Evolutionary conservation across 92 coral and sea anemone species (phyloP).

Genomic region (Hydrozoanthus gracilis): DNA sequence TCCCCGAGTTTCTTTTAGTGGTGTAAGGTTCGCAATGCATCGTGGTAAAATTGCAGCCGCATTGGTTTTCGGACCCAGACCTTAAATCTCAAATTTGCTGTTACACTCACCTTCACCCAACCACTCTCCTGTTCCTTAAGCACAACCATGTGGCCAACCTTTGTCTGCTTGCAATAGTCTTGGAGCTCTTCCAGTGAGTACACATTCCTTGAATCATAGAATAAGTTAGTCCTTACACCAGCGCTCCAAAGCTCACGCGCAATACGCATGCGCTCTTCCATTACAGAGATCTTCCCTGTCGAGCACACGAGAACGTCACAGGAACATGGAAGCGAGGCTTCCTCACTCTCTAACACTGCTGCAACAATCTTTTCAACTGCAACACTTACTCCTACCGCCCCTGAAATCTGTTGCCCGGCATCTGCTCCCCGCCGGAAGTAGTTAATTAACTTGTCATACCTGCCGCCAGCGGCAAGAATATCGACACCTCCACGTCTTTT

Average conservation of each 20-base stretch:
- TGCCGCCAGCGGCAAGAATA: constrained; percentile 95
- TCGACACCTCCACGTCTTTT: constrained; percentile 92
- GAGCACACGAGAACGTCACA: constrained; percentile 94
- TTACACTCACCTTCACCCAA: constrained; percentile 68
- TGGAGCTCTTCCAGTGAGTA: constrained; percentile 77
- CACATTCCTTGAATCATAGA: constrained; percentile 72
- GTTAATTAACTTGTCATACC: constrained; percentile 89
- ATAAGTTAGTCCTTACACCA: constrained; percentile 79
- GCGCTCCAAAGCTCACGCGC: constrained; percentile 81
- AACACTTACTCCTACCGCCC: constrained; percentile 94
- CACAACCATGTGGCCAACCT: constrained; percentile 85
- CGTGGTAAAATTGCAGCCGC: no score
- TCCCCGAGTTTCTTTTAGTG: no score
- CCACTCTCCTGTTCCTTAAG: constrained; percentile 88
- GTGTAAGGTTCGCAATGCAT: no score
- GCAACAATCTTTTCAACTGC: constrained; percentile 87
- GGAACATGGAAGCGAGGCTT: constrained; percentile 56
- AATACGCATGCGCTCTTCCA: constrained; percentile 83
- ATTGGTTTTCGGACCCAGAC: background rate
- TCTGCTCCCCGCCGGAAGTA: constrained; percentile 80
- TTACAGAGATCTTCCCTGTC: constrained; percentile 75
- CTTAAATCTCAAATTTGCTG: background rate
- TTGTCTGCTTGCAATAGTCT: constrained; percentile 81
- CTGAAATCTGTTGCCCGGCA: constrained; percentile 63
- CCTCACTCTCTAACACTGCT: constrained; percentile 70